A percentile compares a stretch with the other conserved stretches of the same genome.
These are phyloP conservation scores for Rhopalosiphum nymphaeae DNA, from an alignment of 2,888 invertebrate genomes.

Conservation along the genomic window DNA sequence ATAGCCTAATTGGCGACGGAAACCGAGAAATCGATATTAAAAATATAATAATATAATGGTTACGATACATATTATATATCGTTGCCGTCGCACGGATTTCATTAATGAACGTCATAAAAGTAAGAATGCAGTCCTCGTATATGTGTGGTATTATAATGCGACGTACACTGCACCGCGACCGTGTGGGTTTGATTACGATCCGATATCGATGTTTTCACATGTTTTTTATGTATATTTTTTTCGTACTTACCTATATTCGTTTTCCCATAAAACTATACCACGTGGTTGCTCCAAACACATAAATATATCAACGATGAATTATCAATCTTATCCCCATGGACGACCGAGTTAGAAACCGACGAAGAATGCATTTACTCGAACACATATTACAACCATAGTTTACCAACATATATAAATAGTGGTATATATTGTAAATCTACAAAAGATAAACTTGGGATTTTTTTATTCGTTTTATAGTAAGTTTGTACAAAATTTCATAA, in stretches of 20 bases:
- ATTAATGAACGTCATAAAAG: slow-evolving; percentile 57
- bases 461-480: too few relatives aligned
- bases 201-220: slow-evolving; percentile 45
- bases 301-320: not conserved
- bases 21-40: slow-evolving; percentile 44
- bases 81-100: not conserved
- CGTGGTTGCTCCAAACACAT: not conserved
- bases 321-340: not conserved
- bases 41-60: slow-evolving; percentile 5
- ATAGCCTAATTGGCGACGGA: slow-evolving; percentile 45
- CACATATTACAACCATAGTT: not conserved
- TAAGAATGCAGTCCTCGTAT: slow-evolving; percentile 29
- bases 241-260: not conserved
- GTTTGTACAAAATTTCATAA: too few relatives aligned
- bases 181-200: slow-evolving; percentile 33
- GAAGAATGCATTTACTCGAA: not conserved
- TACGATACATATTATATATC: not conserved
- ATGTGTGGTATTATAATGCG: slow-evolving; percentile 1
- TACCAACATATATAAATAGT: too few relatives aligned
- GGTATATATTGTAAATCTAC: too few relatives aligned
- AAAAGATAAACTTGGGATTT: too few relatives aligned
- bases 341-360: not conserved
- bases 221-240: not conserved
- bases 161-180: not conserved
- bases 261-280: not conserved